A percentile compares a stretch with the other conserved stretches of the same genome.
Evolutionary conservation across 2,113 vertebrate genomes (phyloP).

Genomic region (Taxidea taxus): DNA sequence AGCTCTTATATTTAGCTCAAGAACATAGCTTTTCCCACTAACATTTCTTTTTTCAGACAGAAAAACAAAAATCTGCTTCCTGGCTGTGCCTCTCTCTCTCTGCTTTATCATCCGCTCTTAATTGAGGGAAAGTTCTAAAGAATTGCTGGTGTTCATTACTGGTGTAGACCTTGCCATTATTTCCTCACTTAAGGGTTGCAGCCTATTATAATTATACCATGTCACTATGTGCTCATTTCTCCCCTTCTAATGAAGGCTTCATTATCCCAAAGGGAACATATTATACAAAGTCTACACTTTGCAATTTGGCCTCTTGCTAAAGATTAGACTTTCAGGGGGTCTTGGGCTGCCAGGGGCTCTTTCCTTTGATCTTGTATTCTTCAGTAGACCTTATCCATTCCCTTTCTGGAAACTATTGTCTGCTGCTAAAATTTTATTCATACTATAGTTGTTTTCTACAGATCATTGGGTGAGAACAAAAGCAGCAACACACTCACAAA

Average conservation of each 20-base stretch:
- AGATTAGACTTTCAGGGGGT: background rate
- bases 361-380: background rate
- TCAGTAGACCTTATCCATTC: background rate
- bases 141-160: background rate
- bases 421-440: background rate
- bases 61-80: background rate
- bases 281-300: background rate
- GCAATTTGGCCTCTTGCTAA: background rate
- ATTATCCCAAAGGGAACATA: background rate
- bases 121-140: background rate
- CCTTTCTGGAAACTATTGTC: background rate
- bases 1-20: conserved; percentile 25
- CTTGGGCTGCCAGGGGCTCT: background rate
- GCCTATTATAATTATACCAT: background rate
- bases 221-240: background rate
- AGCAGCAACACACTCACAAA: background rate
- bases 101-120: background rate
- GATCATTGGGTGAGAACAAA: background rate
- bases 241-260: background rate
- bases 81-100: background rate
- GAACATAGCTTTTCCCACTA: background rate
- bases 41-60: background rate
- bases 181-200: background rate
- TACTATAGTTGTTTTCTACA: background rate
- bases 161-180: background rate